These are phyloP conservation scores for Amiota mariae DNA, from an alignment of 2,888 invertebrate species.

Conservation along the genomic window DNA sequence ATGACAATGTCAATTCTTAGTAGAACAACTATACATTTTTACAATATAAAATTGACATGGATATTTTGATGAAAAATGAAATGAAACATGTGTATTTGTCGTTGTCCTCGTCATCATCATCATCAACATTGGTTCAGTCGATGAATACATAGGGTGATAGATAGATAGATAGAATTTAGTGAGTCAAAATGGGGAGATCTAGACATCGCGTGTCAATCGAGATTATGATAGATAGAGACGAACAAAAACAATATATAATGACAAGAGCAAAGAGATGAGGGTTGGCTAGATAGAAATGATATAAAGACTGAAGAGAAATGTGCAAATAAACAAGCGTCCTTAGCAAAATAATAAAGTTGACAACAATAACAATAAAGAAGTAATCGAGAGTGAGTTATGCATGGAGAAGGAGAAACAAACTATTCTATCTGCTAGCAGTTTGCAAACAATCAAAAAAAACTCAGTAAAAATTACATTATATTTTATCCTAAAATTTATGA, in stretches of 20 bases:
- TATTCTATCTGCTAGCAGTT: no score
- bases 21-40: conserved; percentile 60
- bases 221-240: conserved; percentile 62
- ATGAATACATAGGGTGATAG: no score
- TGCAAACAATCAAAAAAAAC: no score
- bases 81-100: neutral
- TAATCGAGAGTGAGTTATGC: no score
- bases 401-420: no score
- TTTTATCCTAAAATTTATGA: no score
- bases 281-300: neutral
- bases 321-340: conserved; percentile 16
- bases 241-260: conserved; percentile 27
- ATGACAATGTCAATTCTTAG: conserved; percentile 65
- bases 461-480: no score
- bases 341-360: conserved; percentile 25
- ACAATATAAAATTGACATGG: conserved; percentile 60
- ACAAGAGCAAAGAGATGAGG: conserved; percentile 17
- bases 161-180: no score
- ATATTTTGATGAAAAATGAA: conserved; percentile 22
- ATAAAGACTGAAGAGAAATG: neutral
- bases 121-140: no score
- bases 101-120: no score
- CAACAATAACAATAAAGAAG: conserved; percentile 14
- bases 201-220: conserved; percentile 61
- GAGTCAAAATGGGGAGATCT: neutral